Base-by-base conservation (phyloP, 2,888 invertebrate genomes). In the Microctonus brassicae region DNA sequence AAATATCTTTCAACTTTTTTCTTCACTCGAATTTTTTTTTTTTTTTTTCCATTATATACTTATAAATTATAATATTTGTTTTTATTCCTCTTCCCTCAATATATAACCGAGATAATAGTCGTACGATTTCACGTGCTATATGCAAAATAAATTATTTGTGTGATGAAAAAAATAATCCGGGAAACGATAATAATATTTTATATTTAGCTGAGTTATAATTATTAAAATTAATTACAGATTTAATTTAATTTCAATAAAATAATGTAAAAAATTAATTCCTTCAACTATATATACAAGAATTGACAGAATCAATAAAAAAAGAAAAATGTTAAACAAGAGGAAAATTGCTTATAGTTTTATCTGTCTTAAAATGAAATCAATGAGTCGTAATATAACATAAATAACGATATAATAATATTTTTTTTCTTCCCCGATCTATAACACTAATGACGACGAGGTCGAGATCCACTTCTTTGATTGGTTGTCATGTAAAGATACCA, bases 401-500 rank as follows among this genome's bases (percentile, higher is more conserved):
- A 39, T 39, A 39, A n/a, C 5, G n/a, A 39, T 39, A 39, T 39
- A n/a, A 39, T 39, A 39, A 13, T 6, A 33, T 33, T 33, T 20
- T n/a, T 47, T 47, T 47, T 47, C 9, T 4, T 13, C n/a, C 26
- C 7, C n/a, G 55, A 55, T 55, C n/a, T 55, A 26, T 55, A 55
- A 29, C 26, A 70, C 70, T 62, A 74, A 17, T 17, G 47, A 47
- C 69, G 74, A 65, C 58, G 76, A 77, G 79, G 82, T 81, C 79
- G 79, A 79, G 80, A 80, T 80, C 77, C 52, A 17, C 74, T 70
- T 33, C 74, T 72, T 67, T 70, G 78, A 80, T 80, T 79, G 81
- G 79, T 75, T 79, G 74, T 73, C 67, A 74, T 73, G 58, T 67
- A 75, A 75, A 71, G 67, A 70, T 75, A 76, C 73, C 75, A 63